A percentile compares a stretch with the other conserved stretches of the same genome.
These are phyloP conservation scores for Pandemis cinnamomeana DNA, from an alignment of 2,888 invertebrate genomes.

Conservation along the genomic window DNA sequence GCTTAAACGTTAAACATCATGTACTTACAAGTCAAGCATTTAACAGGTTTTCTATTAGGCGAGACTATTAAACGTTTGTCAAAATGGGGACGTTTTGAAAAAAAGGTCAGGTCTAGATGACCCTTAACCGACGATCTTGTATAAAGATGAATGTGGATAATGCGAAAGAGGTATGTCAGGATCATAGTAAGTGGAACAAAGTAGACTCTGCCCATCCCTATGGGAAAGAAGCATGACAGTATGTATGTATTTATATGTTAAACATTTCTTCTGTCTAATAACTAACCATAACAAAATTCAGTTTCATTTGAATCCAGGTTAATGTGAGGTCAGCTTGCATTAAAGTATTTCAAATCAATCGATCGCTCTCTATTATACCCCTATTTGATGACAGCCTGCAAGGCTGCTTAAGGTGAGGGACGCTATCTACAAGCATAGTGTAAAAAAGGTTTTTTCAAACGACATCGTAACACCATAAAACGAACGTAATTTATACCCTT, in stretches of 20 bases:
- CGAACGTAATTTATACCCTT: slow-evolving; percentile 8
- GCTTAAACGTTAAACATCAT: too few relatives aligned
- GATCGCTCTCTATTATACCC: neutral
- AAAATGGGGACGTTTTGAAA: neutral
- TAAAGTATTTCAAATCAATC: slow-evolving; percentile 8
- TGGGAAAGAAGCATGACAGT: too few relatives aligned
- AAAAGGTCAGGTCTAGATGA: too few relatives aligned
- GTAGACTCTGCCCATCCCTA: too few relatives aligned
- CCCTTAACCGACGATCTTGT: too few relatives aligned
- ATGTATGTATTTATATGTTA: neutral
- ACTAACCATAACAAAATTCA: neutral
- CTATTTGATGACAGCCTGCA: neutral
- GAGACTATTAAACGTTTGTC: too few relatives aligned
- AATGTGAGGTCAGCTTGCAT: slow-evolving; percentile 8
- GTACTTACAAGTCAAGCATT: too few relatives aligned
- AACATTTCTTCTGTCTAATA: neutral
- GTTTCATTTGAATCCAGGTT: neutral
- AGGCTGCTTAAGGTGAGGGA: slow-evolving; percentile 4
- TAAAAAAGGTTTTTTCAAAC: slow-evolving; percentile 10
- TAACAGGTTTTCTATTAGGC: too few relatives aligned
- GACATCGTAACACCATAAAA: slow-evolving; percentile 19
- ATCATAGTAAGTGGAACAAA: too few relatives aligned
- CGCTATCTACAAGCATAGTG: neutral
- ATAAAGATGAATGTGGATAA: too few relatives aligned
- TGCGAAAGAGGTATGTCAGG: too few relatives aligned